A percentile compares a stretch with the other conserved stretches of the same genome.
Evolutionary conservation across 2,113 vertebrate species (phyloP).

Genomic region (Lanius ludovicianus): DNA sequence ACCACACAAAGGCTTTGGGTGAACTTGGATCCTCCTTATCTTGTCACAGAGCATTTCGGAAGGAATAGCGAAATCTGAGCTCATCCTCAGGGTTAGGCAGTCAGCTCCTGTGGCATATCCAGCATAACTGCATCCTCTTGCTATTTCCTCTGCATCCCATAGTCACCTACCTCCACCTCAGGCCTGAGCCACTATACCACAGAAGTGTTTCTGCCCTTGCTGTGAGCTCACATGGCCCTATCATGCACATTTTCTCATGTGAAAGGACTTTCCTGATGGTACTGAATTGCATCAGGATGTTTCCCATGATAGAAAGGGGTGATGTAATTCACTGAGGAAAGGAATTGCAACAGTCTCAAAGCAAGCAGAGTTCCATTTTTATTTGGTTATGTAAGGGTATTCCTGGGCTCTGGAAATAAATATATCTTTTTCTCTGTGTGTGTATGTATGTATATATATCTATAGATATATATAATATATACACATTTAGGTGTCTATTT

Average conservation of each 20-base stretch:
- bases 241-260: neutral
- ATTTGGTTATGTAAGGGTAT: neutral
- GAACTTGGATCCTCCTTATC: neutral
- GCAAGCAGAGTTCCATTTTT: neutral
- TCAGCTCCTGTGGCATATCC: neutral
- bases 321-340: neutral
- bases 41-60: neutral
- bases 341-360: neutral
- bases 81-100: neutral
- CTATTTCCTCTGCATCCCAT: neutral
- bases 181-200: neutral
- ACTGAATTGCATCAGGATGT: neutral
- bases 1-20: neutral
- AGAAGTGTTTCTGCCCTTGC: neutral
- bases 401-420: neutral
- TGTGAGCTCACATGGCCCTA: accelerated
- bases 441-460: too few species aligned
- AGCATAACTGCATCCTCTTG: neutral
- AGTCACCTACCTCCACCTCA: neutral
- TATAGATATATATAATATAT: neutral
- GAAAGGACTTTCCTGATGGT: neutral
- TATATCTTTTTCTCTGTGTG: neutral
- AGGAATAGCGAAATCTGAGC: neutral
- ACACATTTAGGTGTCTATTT: neutral
- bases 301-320: neutral